Evolutionary conservation across 2,797 vertebrate genomes (phyloP).

Genomic region (Schizothorax lantsangensis): DNA sequence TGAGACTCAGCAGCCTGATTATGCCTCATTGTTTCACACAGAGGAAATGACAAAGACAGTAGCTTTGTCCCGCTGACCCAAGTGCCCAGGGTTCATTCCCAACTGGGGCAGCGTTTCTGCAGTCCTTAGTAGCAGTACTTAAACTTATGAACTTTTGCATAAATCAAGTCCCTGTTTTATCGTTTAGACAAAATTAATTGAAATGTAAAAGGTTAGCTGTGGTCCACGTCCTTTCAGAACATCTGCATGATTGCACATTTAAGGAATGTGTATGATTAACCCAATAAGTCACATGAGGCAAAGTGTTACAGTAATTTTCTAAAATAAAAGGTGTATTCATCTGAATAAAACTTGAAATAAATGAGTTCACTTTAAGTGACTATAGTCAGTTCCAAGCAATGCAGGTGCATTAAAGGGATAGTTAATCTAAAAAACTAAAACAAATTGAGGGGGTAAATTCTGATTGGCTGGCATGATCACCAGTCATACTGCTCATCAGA

Average conservation of each 20-base stretch:
- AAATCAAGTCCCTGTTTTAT: slow-evolving; percentile 49
- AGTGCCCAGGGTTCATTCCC: slow-evolving; percentile 50
- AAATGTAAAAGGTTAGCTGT: slow-evolving; percentile 29
- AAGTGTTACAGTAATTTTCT: background rate
- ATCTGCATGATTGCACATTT: slow-evolving; percentile 7
- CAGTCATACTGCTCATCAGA: background rate
- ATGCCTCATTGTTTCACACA: slow-evolving; percentile 54
- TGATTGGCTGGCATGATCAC: background rate
- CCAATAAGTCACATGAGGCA: background rate
- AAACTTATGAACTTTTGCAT: slow-evolving; percentile 61
- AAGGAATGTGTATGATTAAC: background rate
- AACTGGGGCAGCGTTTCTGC: slow-evolving; percentile 30
- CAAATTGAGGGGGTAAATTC: background rate
- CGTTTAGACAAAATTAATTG: slow-evolving; percentile 34
- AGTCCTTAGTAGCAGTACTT: slow-evolving; percentile 50
- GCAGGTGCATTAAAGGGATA: background rate
- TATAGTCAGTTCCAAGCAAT: no score
- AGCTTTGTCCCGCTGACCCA: slow-evolving; percentile 50
- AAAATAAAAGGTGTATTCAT: background rate
- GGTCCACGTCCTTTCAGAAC: background rate
- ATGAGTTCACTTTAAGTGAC: background rate
- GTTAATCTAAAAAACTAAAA: background rate
- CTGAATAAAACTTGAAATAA: background rate
- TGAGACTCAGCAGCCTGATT: slow-evolving; percentile 57
- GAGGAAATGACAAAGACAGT: slow-evolving; percentile 42